Base-by-base conservation (phyloP, 2,888 invertebrate genomes). In the Caenorhabditis sinica region DNA sequence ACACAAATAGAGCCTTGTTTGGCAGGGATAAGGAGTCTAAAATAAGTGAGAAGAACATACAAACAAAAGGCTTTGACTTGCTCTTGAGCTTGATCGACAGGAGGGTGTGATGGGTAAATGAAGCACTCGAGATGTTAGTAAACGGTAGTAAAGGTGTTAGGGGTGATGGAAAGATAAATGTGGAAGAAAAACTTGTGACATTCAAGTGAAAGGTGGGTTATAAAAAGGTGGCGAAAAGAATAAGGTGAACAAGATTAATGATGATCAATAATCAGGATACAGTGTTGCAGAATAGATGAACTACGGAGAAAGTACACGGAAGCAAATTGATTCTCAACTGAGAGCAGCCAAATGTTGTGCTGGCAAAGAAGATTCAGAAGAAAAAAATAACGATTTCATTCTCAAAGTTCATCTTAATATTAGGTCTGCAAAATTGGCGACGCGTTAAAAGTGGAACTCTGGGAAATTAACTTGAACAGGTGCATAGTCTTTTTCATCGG, bases 1-100 rank as follows among this genome's bases (percentile, higher is more conserved):
- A 68, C 33, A 68, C 76, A 77, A 77, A 77, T 30, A 77, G 36
- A 25, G 43, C 69, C 69, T 36, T 51, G 25, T 56, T 23, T 53
- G 25, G 53, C 6, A 56, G 17, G 72, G 63, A 73, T 73, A 73
- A 73, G 56, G 28, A 65, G 74, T 73, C 49, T 60, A 60, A 79
- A 45, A 63, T 23, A 28, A 80, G 28, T 13, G 53, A 60, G 40
- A 72, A 72, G 72, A 80, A 72, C 77, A 77, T 53, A 49, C 77
- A 68, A 60, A 74, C 40, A 73, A 51, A 68, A 60, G 25, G 15
- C 13, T 15, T 40, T 1, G 28, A 49, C 40, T 40, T 49, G n/a
- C 49, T 49, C 49, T 56, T 28, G 51, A 69, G 60, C 65, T 61
- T 63, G 65, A 65, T 49, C 40, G 30, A 56, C 33, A 33, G 65